phyloP scores from a whole-genome alignment of 2,113 vertebrate species.

The Strix uralensis region DNA sequence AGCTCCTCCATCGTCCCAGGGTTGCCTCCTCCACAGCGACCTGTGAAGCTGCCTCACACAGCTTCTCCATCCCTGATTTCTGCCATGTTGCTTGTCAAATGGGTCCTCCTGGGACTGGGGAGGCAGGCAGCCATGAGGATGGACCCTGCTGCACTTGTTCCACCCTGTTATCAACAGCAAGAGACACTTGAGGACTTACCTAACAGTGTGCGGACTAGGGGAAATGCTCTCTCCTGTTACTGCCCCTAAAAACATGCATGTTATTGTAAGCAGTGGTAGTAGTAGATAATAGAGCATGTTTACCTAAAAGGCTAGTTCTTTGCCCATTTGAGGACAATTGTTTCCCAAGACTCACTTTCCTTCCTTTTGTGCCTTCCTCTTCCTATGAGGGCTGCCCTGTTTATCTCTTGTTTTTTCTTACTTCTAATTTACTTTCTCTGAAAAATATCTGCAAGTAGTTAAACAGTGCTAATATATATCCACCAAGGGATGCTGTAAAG shows the following conservation, averaged over 20 bases:
- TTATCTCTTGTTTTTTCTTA: constrained; percentile 1
- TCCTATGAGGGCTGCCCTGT: neutral
- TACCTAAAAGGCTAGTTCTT: neutral
- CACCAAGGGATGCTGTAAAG: constrained; percentile 42
- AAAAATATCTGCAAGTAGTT: constrained; percentile 45
- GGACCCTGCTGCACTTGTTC: neutral
- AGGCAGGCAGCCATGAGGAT: neutral
- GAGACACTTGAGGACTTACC: neutral
- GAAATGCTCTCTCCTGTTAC: neutral
- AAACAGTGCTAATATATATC: constrained; percentile 20
- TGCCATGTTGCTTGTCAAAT: fast-evolving
- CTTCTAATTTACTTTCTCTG: constrained; percentile 5
- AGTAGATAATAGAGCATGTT: neutral
- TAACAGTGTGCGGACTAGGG: fast-evolving
- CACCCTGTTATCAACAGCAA: neutral
- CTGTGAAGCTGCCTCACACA: fast-evolving
- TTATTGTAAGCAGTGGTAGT: neutral
- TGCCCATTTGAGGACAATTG: neutral
- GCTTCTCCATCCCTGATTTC: neutral
- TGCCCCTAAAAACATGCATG: neutral
- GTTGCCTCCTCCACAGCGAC: neutral
- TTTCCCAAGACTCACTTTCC: neutral
- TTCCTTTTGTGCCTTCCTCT: neutral
- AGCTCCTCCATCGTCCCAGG: neutral
- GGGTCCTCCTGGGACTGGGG: fast-evolving